Evolutionary conservation across 1,140 invertebrate genomes (phyloP).

Genomic region (Drosophila kohkoa): DNA sequence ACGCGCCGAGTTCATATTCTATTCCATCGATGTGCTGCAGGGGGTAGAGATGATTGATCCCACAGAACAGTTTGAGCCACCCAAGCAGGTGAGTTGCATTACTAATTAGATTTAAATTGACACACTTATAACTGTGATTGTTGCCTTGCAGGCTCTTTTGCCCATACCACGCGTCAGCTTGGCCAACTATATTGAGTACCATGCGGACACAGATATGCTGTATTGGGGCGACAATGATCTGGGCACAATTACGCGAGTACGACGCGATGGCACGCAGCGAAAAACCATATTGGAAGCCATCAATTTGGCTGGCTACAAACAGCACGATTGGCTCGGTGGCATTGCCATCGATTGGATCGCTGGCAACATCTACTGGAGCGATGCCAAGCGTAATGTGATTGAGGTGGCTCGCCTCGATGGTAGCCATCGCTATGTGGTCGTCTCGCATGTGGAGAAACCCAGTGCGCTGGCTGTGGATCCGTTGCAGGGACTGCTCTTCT

Average conservation of each 20-base stretch:
- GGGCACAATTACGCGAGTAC: slow-evolving; percentile 90
- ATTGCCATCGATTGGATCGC: slow-evolving; percentile 95
- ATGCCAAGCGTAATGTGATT: slow-evolving; percentile 93
- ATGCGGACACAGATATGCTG: slow-evolving; percentile 89
- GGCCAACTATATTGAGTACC: slow-evolving; percentile 91
- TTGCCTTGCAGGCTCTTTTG: slow-evolving; percentile 86
- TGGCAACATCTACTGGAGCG: slow-evolving; percentile 96
- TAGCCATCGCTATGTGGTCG: slow-evolving; percentile 90
- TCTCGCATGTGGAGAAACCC: slow-evolving; percentile 90
- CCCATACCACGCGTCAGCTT: slow-evolving; percentile 91
- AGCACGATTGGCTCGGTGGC: slow-evolving; percentile 82
- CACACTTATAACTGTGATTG: background rate
- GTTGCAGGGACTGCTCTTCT: slow-evolving; percentile 89
- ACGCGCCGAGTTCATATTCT: slow-evolving; percentile 90
- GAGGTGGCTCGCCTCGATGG: slow-evolving; percentile 94
- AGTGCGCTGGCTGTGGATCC: slow-evolving; percentile 88
- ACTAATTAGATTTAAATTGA: background rate
- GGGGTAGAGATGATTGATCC: slow-evolving; percentile 87
- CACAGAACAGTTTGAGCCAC: slow-evolving; percentile 55
- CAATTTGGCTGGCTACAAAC: slow-evolving; percentile 85
- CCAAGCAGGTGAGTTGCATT: slow-evolving; percentile 53
- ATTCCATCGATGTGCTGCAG: slow-evolving; percentile 91
- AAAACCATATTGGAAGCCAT: slow-evolving; percentile 86
- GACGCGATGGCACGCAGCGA: slow-evolving; percentile 91
- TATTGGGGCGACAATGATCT: slow-evolving; percentile 93